phyloP scores from a whole-genome alignment of 2,888 invertebrate species.

The Drosophila macrospina region DNA sequence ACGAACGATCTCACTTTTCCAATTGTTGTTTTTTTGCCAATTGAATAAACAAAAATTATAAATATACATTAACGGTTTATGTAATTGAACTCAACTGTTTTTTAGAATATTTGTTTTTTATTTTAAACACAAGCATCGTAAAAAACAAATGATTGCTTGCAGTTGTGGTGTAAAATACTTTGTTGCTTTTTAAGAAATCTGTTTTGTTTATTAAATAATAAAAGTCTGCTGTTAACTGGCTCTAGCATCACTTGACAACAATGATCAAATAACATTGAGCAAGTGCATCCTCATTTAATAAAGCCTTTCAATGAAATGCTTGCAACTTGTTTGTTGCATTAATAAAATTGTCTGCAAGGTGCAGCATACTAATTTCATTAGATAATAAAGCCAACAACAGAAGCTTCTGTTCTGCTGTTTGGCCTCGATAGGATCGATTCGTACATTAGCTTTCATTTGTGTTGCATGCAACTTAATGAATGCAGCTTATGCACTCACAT shows the following conservation, averaged over 20 bases:
- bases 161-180: not conserved
- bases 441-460: slow-evolving; percentile 36
- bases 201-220: slow-evolving; percentile 1
- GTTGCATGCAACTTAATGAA: slow-evolving; percentile 4
- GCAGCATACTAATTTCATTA: slow-evolving; percentile 20
- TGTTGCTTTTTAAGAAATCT: not conserved
- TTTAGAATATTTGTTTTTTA: slow-evolving; percentile 15
- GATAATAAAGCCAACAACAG: slow-evolving; percentile 11
- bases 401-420: slow-evolving; percentile 14
- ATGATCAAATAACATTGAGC: not conserved
- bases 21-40: slow-evolving; percentile 2
- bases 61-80: slow-evolving; percentile 11
- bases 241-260: not conserved
- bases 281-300: slow-evolving; percentile 3
- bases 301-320: slow-evolving; percentile 1
- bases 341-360: slow-evolving; percentile 25
- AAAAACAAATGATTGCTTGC: not conserved
- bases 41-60: slow-evolving; percentile 4
- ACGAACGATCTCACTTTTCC: not conserved
- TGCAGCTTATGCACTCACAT: not conserved
- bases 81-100: slow-evolving; percentile 9
- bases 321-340: slow-evolving; percentile 21
- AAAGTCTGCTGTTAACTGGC: not conserved
- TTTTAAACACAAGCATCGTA: not conserved
- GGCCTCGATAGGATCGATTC: slow-evolving; percentile 39